Evolutionary conservation across 2,888 invertebrate genomes (phyloP).

Genomic region (Apocheima hispidaria): DNA sequence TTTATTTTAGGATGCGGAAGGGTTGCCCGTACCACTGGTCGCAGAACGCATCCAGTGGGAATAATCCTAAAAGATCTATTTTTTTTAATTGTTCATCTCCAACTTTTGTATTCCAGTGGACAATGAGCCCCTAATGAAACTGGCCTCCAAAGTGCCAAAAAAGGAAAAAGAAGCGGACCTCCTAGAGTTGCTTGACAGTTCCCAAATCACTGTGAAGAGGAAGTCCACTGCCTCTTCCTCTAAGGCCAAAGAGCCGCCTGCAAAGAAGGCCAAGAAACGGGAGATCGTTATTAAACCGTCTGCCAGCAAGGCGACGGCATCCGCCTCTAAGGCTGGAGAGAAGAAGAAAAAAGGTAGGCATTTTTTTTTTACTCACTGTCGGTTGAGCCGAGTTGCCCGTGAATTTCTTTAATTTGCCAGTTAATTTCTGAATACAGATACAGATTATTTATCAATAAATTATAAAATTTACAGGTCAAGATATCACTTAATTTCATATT

Average conservation of each 20-base stretch:
- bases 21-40: too few species aligned
- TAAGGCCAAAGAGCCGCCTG: conserved; percentile 61
- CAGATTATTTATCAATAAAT: too few species aligned
- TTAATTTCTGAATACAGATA: too few species aligned
- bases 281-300: conserved; percentile 59
- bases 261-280: conserved; percentile 71
- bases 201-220: conserved; percentile 67
- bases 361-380: conserved; percentile 33
- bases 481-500: too few species aligned
- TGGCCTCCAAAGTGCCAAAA: conserved; percentile 75
- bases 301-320: conserved; percentile 59
- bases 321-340: conserved; percentile 55
- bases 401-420: conserved; percentile 40
- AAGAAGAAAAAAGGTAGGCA: conserved; percentile 83
- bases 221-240: conserved; percentile 62
- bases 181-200: conserved; percentile 66
- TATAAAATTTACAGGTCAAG: too few species aligned
- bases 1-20: too few species aligned
- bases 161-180: conserved; percentile 77
- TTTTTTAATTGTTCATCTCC: neutral
- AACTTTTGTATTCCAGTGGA: conserved; percentile 62
- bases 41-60: too few species aligned
- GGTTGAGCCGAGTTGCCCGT: conserved; percentile 55
- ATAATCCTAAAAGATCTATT: too few species aligned
- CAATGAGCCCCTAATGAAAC: conserved; percentile 72